Evolutionary conservation across 37 sponge, comb jelly and placozoan species (phyloP).

Genomic region (Aphrocallistes beatrix): DNA sequence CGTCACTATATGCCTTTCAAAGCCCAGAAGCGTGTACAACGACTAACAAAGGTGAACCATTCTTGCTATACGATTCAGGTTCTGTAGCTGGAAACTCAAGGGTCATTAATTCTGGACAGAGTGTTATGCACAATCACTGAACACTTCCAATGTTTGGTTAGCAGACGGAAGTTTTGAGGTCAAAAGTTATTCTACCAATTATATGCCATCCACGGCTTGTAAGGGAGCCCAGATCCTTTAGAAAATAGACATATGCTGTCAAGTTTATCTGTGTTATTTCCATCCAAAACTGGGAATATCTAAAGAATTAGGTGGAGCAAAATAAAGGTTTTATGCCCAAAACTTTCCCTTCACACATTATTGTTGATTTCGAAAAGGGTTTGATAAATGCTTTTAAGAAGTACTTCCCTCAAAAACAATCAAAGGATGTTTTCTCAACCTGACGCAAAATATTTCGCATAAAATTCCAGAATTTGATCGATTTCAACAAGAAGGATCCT

Average conservation of each 20-base stretch:
- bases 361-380: neutral
- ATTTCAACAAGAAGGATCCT: too few species aligned
- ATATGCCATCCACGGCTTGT: neutral
- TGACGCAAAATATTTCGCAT: too few species aligned
- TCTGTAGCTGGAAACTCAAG: neutral
- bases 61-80: neutral
- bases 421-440: neutral
- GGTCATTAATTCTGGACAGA: neutral
- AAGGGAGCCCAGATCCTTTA: neutral
- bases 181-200: too few species aligned
- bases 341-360: neutral
- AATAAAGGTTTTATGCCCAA: neutral
- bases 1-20: neutral
- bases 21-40: neutral
- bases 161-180: neutral
- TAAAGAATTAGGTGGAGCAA: neutral
- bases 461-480: too few species aligned
- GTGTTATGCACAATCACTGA: neutral
- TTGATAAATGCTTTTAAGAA: neutral
- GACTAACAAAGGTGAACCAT: too few species aligned
- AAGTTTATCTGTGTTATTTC: neutral
- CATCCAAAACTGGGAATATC: neutral
- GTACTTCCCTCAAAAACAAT: neutral
- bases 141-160: neutral
- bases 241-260: neutral